Evolutionary conservation across 2,888 invertebrate species (phyloP).

Genomic region (Rhabditophanes sp.): DNA sequence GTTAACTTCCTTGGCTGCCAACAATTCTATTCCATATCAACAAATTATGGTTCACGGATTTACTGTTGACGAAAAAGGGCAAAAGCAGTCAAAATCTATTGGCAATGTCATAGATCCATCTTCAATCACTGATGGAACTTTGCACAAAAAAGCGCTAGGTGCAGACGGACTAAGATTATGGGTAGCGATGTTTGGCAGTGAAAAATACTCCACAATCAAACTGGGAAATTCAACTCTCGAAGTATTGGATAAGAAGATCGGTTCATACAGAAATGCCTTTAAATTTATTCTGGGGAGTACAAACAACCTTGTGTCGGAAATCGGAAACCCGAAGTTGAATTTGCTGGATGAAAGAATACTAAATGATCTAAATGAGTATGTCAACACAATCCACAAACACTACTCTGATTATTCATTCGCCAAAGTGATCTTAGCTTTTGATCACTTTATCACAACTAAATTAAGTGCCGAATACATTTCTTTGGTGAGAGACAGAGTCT

Average conservation of each 20-base stretch:
- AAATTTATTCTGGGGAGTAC: constrained; percentile 71
- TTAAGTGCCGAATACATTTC: too few species aligned
- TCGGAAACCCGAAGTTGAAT: constrained; percentile 29
- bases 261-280: constrained; percentile 50
- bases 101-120: constrained; percentile 83
- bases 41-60: constrained; percentile 77
- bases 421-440: too few species aligned
- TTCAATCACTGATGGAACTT: constrained; percentile 31
- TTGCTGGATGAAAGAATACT: too few species aligned
- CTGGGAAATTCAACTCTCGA: constrained; percentile 61
- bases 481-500: constrained; percentile 35
- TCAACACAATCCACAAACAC: too few species aligned
- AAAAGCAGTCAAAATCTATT: constrained; percentile 94
- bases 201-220: constrained; percentile 58
- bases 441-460: too few species aligned
- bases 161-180: constrained; percentile 71
- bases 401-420: too few species aligned
- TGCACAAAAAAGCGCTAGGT: constrained; percentile 50
- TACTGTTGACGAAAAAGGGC: constrained; percentile 72
- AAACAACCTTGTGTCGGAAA: too few species aligned
- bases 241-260: constrained; percentile 58
- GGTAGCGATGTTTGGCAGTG: constrained; percentile 74
- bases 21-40: constrained; percentile 59
- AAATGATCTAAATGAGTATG: too few species aligned
- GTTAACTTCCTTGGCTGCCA: constrained; percentile 64